Base-by-base conservation (phyloP, 35 echinoderm and acorn worm genomes). In the Antedon bifida region DNA sequence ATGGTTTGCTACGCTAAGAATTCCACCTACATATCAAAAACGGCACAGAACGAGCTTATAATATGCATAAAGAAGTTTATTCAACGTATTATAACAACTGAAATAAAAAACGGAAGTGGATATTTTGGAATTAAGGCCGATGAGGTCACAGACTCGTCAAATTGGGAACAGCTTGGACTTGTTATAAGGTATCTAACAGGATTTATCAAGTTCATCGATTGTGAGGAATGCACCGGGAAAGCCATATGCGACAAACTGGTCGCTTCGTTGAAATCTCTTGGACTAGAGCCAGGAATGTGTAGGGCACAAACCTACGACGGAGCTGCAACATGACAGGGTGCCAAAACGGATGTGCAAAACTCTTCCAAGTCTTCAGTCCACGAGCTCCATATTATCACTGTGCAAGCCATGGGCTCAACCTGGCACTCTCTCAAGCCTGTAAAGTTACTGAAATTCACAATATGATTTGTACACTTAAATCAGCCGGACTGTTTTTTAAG, bases 111-210 rank as follows among this genome's bases (percentile, higher is more conserved):
- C 11, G 76, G n/a, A 36, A 80, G 77, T 28, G 74, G 34, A 30
- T 73, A 82, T 29, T 92, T 85, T 33, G 80, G 77, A 32, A 80
- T 92, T 19, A 19, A 30, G 9, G 87, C 91, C 26, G 87, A 92
- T 74, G 91, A 92, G 75, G 91, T 92, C 19, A 82, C 86, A n/a
- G 91, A 92, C 46, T 55, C 56, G 0, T 35, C 42, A 31, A 92
- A 92, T 64, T 89, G 86, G 86, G 83, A 92, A 34, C 91, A 92
- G 36, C 56, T 92, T 21, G 91, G 74, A 0, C 36, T 89, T 73
- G 85, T 92, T 46, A 78, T 92, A 16, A 19, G 89, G 19, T 91
- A 83, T 21, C 17, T 86, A 5, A 75, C 77, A 35, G 28, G 82
- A 33, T 32, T 83, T 30, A 32, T 73, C 3, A 46, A 73, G 45